A percentile compares a stretch with the other conserved stretches of the same genome.
Evolutionary conservation across 2,113 vertebrate species (phyloP).

Genomic region (Hipposideros armiger): DNA sequence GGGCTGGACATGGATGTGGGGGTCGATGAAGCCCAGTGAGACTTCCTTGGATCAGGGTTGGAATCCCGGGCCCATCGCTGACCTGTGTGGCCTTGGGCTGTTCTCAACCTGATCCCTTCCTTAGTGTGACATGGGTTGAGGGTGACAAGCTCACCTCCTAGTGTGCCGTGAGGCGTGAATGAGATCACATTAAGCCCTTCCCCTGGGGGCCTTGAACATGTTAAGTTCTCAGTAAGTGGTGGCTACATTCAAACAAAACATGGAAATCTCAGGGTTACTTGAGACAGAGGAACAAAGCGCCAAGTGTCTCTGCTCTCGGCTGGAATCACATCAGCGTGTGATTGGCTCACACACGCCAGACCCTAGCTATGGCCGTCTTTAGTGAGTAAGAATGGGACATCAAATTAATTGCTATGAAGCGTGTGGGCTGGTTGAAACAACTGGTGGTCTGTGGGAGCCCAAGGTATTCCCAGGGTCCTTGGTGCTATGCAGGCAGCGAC

Average conservation of each 20-base stretch:
- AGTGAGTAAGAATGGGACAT: background rate
- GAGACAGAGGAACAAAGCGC: background rate
- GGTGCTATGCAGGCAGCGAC: background rate
- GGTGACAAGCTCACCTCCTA: background rate
- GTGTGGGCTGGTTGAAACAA: accelerated
- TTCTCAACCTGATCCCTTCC: background rate
- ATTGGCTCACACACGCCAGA: accelerated
- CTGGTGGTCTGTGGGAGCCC: background rate
- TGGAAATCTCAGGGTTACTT: background rate
- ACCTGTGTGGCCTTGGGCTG: background rate
- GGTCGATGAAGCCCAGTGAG: background rate
- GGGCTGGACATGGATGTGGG: too few relatives aligned
- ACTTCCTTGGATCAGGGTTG: background rate
- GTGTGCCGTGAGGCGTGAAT: background rate
- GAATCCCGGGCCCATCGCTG: background rate
- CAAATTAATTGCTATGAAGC: too few relatives aligned
- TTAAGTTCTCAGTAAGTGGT: background rate
- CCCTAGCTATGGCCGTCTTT: background rate
- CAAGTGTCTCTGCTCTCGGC: background rate
- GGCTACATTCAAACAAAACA: background rate
- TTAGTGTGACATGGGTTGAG: background rate
- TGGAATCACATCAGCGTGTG: accelerated
- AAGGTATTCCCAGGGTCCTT: background rate
- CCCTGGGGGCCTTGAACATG: accelerated
- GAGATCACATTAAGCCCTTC: background rate